phyloP scores from a whole-genome alignment of 1,140 invertebrate species.

The Atta cephalotes region DNA sequence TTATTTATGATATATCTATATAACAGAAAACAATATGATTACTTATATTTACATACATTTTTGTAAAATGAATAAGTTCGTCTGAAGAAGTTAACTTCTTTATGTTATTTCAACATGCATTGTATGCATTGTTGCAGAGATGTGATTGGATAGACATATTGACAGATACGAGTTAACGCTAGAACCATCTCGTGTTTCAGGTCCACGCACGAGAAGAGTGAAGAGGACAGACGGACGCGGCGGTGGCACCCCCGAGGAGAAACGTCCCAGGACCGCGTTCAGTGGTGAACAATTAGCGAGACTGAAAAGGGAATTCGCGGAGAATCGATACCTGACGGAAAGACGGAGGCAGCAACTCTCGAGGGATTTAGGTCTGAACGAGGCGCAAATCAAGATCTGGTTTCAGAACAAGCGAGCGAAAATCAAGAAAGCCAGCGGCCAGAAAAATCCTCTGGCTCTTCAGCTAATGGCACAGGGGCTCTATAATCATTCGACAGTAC shows the following conservation, averaged over 20 bases:
- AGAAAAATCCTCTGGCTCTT: constrained; percentile 95
- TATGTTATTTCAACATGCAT: not conserved
- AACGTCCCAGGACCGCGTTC: constrained; percentile 98
- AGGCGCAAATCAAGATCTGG: constrained; percentile 99
- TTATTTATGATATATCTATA: not conserved
- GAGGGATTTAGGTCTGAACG: constrained; percentile 96
- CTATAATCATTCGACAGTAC: constrained; percentile 96
- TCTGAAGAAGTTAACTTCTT: not conserved
- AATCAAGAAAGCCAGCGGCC: constrained; percentile 97
- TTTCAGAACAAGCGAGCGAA: constrained; percentile 99
- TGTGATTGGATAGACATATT: constrained; percentile 42
- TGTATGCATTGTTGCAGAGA: not conserved
- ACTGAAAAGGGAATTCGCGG: constrained; percentile 97
- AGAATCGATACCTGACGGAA: constrained; percentile 98
- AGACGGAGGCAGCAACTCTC: constrained; percentile 96
- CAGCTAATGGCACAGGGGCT: constrained; percentile 98
- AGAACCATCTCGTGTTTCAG: constrained; percentile 79
- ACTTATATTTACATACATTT: not conserved
- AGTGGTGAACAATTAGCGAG: constrained; percentile 97
- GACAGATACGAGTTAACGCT: constrained; percentile 80
- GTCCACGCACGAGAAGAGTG: constrained; percentile 81
- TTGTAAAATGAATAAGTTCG: not conserved
- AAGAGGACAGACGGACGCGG: constrained; percentile 76
- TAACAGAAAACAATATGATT: not conserved
- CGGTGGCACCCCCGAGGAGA: constrained; percentile 90